Conservation (phyloP, 2,888 invertebrate genomes). For the Argynnis bischoffii region DNA sequence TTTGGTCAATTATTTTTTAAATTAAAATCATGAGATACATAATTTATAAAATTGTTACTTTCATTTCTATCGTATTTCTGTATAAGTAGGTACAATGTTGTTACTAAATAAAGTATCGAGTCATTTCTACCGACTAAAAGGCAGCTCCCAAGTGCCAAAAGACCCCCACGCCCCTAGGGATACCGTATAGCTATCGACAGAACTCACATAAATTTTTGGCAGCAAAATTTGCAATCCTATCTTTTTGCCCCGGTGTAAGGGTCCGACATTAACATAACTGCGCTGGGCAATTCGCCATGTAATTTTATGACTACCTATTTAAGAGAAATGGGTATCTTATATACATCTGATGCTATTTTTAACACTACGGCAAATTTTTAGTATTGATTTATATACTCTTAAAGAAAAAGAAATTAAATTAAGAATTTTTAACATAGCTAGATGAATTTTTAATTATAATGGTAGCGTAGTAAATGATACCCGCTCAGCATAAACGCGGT, state of each 20-base stretch:
- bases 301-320: slow-evolving; percentile 39
- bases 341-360: not conserved
- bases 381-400: not conserved
- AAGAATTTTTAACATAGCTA: slow-evolving; percentile 53
- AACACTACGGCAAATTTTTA: not conserved
- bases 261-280: slow-evolving; percentile 77
- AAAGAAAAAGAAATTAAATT: slow-evolving; percentile 24
- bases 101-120: slow-evolving; percentile 81
- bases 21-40: no score
- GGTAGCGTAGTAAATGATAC: slow-evolving; percentile 63
- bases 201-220: slow-evolving; percentile 78
- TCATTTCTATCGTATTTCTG: no score
- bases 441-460: slow-evolving; percentile 80
- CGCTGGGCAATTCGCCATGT: slow-evolving; percentile 68
- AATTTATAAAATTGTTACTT: no score
- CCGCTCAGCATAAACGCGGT: slow-evolving; percentile 53
- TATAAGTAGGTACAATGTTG: slow-evolving; percentile 27
- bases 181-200: slow-evolving; percentile 60
- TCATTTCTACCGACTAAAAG: slow-evolving; percentile 77
- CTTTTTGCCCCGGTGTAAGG: slow-evolving; percentile 74
- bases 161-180: slow-evolving; percentile 69
- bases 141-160: slow-evolving; percentile 73
- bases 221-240: slow-evolving; percentile 82
- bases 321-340: slow-evolving; percentile 9
- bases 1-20: no score